These are phyloP conservation scores for Leptogaster cylindrica DNA, from an alignment of 2,888 invertebrate genomes.

Conservation along the genomic window DNA sequence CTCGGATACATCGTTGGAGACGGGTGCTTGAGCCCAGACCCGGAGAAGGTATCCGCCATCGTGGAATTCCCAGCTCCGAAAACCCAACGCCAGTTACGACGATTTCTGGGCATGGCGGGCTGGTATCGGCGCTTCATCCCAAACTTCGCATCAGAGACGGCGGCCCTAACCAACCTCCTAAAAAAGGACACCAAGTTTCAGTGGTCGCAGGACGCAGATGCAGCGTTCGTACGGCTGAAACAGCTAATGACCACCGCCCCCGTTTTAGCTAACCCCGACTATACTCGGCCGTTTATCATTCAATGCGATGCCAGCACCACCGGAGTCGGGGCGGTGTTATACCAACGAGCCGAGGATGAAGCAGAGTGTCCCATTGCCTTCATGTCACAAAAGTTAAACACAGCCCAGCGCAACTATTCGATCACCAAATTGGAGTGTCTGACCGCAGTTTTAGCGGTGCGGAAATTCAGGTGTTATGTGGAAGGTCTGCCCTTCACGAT, in stretches of 20 bases:
- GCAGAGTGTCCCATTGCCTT: constrained; percentile 33
- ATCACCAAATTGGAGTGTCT: constrained; percentile 41
- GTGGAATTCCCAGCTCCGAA: constrained; percentile 47
- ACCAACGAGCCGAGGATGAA: too few relatives aligned
- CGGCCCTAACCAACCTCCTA: background rate
- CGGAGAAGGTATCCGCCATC: constrained; percentile 20
- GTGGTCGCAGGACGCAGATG: background rate
- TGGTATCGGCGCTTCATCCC: constrained; percentile 48
- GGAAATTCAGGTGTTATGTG: background rate
- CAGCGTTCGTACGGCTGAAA: background rate
- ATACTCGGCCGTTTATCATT: background rate
- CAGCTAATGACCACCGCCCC: background rate
- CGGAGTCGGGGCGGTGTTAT: too few relatives aligned
- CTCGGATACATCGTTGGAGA: background rate
- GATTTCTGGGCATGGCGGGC: constrained; percentile 47
- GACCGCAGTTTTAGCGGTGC: background rate
- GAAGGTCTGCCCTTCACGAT: background rate
- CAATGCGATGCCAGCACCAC: background rate
- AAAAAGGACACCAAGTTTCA: background rate
- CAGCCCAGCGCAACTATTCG: constrained; percentile 40
- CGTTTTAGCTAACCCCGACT: background rate
- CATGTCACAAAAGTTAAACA: constrained; percentile 42
- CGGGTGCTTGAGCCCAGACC: background rate
- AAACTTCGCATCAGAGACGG: constrained; percentile 41
- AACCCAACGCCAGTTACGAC: constrained; percentile 40